Evolutionary conservation across 2,888 invertebrate species (phyloP).

Genomic region (Cepaea hortensis): DNA sequence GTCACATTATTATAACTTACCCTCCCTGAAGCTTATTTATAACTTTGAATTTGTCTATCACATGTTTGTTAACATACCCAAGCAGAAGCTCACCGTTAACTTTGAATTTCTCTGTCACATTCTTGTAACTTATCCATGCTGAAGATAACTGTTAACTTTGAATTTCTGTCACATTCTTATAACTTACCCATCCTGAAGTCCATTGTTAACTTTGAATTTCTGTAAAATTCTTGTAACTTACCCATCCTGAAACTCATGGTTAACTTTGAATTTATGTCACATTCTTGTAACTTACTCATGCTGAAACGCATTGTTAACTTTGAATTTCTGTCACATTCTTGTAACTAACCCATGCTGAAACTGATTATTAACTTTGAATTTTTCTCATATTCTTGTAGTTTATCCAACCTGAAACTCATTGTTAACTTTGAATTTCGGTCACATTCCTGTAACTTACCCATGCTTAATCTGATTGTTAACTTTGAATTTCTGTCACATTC

Average conservation of each 20-base stretch:
- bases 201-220: too few species aligned
- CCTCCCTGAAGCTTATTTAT: neutral
- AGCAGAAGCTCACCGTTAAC: neutral
- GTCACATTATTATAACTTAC: neutral
- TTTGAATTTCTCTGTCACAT: constrained; percentile 1
- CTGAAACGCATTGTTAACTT: too few species aligned
- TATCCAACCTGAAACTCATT: too few species aligned
- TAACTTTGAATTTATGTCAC: too few species aligned
- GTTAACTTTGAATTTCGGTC: too few species aligned
- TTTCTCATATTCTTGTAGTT: neutral
- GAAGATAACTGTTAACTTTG: too few species aligned
- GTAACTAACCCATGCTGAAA: neutral
- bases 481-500: neutral
- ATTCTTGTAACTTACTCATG: too few species aligned
- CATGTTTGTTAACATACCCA: neutral
- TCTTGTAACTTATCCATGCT: neutral
- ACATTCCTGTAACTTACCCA: too few species aligned
- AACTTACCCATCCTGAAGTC: too few species aligned
- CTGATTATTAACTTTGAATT: neutral
- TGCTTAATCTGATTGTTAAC: too few species aligned
- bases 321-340: neutral
- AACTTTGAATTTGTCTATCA: neutral
- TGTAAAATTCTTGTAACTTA: neutral
- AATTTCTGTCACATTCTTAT: too few species aligned
- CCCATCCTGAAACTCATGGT: too few species aligned